Base-by-base conservation (phyloP, 1,140 invertebrate genomes). In the Drosophila sechellia region DNA sequence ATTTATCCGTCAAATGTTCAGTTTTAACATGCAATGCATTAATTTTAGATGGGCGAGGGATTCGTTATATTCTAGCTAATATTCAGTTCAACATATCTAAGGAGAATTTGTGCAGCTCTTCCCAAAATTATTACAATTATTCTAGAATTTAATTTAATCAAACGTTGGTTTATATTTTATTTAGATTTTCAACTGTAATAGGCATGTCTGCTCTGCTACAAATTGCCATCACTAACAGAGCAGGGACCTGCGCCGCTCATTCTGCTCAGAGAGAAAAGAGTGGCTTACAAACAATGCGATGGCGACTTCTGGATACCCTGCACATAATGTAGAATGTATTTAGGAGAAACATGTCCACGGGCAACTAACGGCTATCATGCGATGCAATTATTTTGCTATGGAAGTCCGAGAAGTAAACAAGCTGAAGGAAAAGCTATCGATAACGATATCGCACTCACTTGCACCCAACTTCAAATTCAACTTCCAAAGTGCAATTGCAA, bases 381-480 rank as follows among this genome's bases (percentile, higher is more conserved):
- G 31, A 10, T 31, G 31, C 3, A 31, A 31, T 31, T 8, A 31
- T 6, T 8, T 31, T 31, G 2, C 31, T 31, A 6, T 10, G 31
- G 8, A 31, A 31, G 27, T 17, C 57, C 40, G 37, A 73, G 69
- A 74, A 74, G 71, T 74, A 74, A 74, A 74, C 70, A 74, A 74
- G 56, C 53, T 61, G 48, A 35, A 50, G 46, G 46, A 48, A 73
- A n/a, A 11, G 13, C 52, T n/a, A 25, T 39, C 37, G 46, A 48
- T 48, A 48, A 27, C 46, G 25, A 49, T 49, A 15, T 13, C 22
- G 8, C 5, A 13, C 3, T 8, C 31, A 37, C 37, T 65, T 48
- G 22, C 17, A 11, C 43, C 22, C 22, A n/a, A 25, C 45, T 43
- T 11, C 5, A 43, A 34, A 39, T 42, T 25, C 22, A 43, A 34